Conservation (phyloP, 2,888 invertebrate genomes). For the Pediacus dermestoides region DNA sequence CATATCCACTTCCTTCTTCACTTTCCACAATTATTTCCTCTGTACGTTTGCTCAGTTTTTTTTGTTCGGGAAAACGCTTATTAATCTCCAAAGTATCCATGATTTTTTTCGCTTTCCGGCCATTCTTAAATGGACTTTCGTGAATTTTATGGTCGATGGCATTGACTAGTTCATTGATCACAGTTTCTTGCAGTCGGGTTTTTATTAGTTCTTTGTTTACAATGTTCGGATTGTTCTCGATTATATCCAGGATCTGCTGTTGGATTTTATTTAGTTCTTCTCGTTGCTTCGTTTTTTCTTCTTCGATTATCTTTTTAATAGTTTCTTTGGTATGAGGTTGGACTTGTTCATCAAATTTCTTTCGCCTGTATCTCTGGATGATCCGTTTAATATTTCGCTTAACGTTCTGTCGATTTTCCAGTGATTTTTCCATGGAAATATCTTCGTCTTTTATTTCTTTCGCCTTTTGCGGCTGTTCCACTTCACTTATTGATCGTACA, state of each 20-base stretch:
- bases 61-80: no score
- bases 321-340: constrained; percentile 26
- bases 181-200: constrained; percentile 45
- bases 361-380: constrained; percentile 34
- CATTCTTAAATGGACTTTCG: constrained; percentile 4
- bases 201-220: constrained; percentile 51
- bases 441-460: constrained; percentile 8
- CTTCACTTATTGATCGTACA: no score
- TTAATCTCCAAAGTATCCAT: constrained; percentile 3
- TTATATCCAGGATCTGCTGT: constrained; percentile 51
- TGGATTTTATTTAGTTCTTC: constrained; percentile 52
- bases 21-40: constrained; percentile 9
- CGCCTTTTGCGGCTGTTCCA: no score
- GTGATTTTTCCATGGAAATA: no score
- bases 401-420: constrained; percentile 27
- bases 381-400: constrained; percentile 34
- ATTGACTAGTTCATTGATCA: constrained; percentile 37
- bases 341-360: constrained; percentile 24
- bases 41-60: constrained; percentile 4
- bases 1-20: constrained; percentile 5
- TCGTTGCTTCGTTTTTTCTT: constrained; percentile 50
- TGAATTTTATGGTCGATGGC: constrained; percentile 26
- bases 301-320: constrained; percentile 43
- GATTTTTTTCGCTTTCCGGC: constrained; percentile 7
- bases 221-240: constrained; percentile 52